These are phyloP conservation scores for Bergia sp. DNA, from an alignment of 92 coral and sea anemone genomes.

Conservation along the genomic window DNA sequence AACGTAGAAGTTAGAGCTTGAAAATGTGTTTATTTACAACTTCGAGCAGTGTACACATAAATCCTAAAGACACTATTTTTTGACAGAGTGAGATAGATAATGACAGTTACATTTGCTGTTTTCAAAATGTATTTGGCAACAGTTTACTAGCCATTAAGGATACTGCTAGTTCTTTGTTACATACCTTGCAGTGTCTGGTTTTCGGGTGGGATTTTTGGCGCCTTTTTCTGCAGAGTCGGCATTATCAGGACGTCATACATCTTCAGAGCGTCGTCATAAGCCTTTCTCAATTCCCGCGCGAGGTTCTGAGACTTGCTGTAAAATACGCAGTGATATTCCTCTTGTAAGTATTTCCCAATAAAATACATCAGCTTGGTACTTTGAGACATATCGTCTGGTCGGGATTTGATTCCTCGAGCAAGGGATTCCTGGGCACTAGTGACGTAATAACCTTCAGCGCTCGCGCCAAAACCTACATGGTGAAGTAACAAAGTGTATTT, in stretches of 20 bases:
- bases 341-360: constrained; percentile 33
- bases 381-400: constrained; percentile 23
- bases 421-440: constrained; percentile 68
- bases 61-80: too few species aligned
- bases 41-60: too few species aligned
- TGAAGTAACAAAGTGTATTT: neutral
- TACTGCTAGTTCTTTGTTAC: neutral
- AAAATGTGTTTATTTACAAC: too few species aligned
- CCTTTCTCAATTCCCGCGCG: constrained; percentile 39
- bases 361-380: constrained; percentile 14
- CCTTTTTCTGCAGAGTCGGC: constrained; percentile 46
- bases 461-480: constrained; percentile 56
- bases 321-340: constrained; percentile 38
- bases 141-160: too few species aligned
- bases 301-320: constrained; percentile 49
- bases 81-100: too few species aligned
- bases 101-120: too few species aligned
- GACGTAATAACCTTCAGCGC: constrained; percentile 71
- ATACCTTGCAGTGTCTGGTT: constrained; percentile 21
- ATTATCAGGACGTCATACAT: constrained; percentile 40
- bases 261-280: constrained; percentile 42
- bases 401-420: constrained; percentile 70
- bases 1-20: too few species aligned
- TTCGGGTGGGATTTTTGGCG: constrained; percentile 19
- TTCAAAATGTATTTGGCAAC: too few species aligned